Percentiles rank a stretch among this genome's conserved stretches.
phyloP scores from a whole-genome alignment of 2,113 vertebrate species.

The Oreotragus oreotragus region DNA sequence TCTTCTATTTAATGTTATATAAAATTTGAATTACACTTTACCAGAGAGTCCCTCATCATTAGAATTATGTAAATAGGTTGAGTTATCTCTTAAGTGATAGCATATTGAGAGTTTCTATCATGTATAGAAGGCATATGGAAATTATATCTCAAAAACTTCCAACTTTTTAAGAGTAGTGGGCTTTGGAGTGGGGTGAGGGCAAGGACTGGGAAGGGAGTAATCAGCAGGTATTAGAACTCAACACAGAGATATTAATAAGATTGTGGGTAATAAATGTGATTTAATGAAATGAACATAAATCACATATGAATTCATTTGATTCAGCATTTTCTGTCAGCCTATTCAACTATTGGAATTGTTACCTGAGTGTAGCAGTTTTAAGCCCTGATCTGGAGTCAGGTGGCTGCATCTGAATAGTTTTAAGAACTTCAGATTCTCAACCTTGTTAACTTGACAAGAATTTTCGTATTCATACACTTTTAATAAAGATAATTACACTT shows the following conservation, averaged over 20 bases:
- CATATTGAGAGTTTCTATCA: neutral
- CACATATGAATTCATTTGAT: neutral
- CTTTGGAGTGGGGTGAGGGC: neutral
- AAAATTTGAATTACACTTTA: neutral
- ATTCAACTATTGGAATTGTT: neutral
- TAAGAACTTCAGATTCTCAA: slow-evolving; percentile 6
- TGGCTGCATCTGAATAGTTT: neutral
- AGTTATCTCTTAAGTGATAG: neutral
- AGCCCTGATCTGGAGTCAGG: neutral
- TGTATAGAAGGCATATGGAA: neutral
- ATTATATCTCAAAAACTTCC: neutral
- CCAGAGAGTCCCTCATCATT: neutral
- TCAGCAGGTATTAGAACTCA: neutral
- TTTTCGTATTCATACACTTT: slow-evolving; percentile 6
- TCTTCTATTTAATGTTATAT: neutral
- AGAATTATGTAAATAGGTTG: neutral
- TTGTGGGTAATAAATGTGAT: neutral
- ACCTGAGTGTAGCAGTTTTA: neutral
- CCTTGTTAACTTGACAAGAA: neutral
- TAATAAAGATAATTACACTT: neutral
- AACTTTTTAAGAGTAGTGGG: neutral
- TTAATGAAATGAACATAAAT: neutral
- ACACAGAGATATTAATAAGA: neutral
- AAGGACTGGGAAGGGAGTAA: neutral
- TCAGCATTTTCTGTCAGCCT: neutral